phyloP scores from a whole-genome alignment of 2,888 invertebrate genomes.

The Cistogaster globosa region DNA sequence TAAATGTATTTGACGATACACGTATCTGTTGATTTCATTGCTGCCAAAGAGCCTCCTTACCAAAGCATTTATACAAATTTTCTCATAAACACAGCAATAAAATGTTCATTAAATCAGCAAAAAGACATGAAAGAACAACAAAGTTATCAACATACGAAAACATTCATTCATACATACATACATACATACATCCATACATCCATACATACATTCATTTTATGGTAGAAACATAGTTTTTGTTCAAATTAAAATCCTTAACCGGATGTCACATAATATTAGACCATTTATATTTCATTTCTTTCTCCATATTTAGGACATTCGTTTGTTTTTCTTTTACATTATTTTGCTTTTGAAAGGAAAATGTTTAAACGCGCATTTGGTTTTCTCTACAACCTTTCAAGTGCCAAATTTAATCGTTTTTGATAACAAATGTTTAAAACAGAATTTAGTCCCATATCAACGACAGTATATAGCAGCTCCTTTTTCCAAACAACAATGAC shows the following conservation, averaged over 20 bases:
- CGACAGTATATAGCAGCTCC: constrained; percentile 24
- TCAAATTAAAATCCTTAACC: constrained; percentile 61
- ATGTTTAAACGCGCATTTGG: constrained; percentile 27
- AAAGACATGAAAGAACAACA: not conserved
- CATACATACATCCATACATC: too few relatives aligned
- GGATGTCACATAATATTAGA: constrained; percentile 57
- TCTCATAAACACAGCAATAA: constrained; percentile 41
- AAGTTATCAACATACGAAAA: not conserved
- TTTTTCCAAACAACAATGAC: constrained; percentile 37
- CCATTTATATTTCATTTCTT: constrained; percentile 40
- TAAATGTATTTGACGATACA: not conserved
- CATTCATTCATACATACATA: too few relatives aligned
- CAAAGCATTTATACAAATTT: not conserved
- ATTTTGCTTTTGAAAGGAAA: constrained; percentile 14
- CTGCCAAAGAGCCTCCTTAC: not conserved
- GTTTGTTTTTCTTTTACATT: constrained; percentile 12
- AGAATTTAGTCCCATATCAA: constrained; percentile 55
- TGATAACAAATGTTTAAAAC: constrained; percentile 65
- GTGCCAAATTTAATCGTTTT: constrained; percentile 64
- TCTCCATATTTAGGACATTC: constrained; percentile 27
- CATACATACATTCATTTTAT: not conserved
- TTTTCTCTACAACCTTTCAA: constrained; percentile 38
- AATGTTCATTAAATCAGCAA: constrained; percentile 50
- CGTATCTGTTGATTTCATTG: not conserved
- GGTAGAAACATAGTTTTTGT: constrained; percentile 40